Percentiles rank a stretch among this genome's conserved stretches.
Conservation (phyloP, 2,113 vertebrate genomes). For the Cavia porcellus region DNA sequence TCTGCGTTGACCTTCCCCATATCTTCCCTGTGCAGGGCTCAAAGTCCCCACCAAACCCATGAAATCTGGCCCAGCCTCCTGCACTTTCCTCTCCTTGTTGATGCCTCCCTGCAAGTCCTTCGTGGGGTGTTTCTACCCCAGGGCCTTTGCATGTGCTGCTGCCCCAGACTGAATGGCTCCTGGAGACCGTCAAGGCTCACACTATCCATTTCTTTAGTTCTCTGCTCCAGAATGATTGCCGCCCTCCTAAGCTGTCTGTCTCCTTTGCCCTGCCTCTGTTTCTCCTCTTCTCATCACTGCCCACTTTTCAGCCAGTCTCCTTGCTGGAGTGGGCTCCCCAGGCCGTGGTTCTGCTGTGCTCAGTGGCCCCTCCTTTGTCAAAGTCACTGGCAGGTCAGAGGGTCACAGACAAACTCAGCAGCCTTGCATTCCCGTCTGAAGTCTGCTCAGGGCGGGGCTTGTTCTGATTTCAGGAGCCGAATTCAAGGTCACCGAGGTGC, state of each 20-base stretch:
- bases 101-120: rapidly evolving
- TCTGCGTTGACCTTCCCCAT: too few relatives aligned
- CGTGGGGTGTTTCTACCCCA: not conserved
- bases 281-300: not conserved
- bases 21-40: not conserved
- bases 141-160: not conserved
- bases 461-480: slow-evolving; percentile 37
- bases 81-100: rapidly evolving
- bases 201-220: not conserved
- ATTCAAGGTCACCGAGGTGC: slow-evolving; percentile 22
- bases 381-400: not conserved
- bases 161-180: not conserved
- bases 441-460: not conserved
- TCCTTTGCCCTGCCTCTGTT: rapidly evolving
- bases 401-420: not conserved
- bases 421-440: not conserved
- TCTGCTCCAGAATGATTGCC: not conserved
- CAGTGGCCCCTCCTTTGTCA: rapidly evolving
- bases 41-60: not conserved
- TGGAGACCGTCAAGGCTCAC: rapidly evolving
- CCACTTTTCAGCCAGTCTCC: not conserved
- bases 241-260: too few relatives aligned
- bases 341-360: not conserved
- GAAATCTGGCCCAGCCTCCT: not conserved
- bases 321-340: not conserved